A percentile compares a stretch with the other conserved stretches of the same genome.
Conservation (phyloP, 2,797 vertebrate genomes). For the Chloroceryle inda region DNA sequence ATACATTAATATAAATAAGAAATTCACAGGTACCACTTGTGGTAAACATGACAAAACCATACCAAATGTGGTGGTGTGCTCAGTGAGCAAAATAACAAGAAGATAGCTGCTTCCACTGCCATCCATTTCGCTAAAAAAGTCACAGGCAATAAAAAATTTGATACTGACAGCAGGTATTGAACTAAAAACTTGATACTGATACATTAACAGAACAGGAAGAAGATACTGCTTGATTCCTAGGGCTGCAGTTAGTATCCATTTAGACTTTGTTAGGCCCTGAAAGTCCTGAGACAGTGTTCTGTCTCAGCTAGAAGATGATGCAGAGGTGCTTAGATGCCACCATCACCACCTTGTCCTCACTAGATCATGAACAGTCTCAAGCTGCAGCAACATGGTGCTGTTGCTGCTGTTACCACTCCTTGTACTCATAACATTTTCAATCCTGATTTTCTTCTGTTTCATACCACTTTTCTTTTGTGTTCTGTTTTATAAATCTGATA, state of each 20-base stretch:
- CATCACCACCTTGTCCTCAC: background rate
- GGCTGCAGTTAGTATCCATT: background rate
- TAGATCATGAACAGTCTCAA: background rate
- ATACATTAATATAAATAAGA: background rate
- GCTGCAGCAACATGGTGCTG: background rate
- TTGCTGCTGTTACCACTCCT: background rate
- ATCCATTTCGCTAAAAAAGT: background rate
- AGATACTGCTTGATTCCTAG: background rate
- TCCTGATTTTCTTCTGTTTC: background rate
- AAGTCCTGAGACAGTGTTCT: background rate
- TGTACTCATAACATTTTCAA: background rate
- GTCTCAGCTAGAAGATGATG: background rate
- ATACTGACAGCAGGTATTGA: background rate
- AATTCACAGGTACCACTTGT: background rate
- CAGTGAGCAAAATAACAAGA: background rate
- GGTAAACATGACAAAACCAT: background rate
- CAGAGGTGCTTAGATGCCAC: background rate
- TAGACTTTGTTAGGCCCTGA: background rate
- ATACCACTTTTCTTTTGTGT: background rate
- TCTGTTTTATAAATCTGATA: background rate
- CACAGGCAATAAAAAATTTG: background rate
- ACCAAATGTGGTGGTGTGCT: background rate
- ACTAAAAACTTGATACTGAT: background rate
- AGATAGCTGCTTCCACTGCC: background rate
- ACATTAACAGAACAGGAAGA: background rate